Conservation (phyloP, 2,797 vertebrate genomes). For the Lepidocolaptes lacrymiger region DNA sequence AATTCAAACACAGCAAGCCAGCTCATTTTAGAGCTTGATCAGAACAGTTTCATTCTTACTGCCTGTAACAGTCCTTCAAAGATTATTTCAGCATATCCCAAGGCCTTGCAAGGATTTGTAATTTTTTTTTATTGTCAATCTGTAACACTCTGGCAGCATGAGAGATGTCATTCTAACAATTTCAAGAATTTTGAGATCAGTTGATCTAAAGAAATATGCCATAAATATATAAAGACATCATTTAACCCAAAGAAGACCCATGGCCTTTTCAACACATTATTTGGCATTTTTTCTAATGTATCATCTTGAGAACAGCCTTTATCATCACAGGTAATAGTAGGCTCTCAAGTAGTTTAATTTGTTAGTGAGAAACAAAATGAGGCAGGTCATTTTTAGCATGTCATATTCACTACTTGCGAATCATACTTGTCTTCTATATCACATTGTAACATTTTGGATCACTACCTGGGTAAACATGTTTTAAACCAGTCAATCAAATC, state of each 20-base stretch:
- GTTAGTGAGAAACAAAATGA: background rate
- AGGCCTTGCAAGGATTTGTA: background rate
- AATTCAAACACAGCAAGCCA: background rate
- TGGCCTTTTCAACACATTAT: background rate
- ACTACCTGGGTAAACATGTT: background rate
- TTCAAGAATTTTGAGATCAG: background rate
- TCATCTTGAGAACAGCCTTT: fast-evolving
- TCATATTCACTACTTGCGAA: background rate
- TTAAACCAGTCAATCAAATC: background rate
- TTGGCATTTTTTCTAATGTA: background rate
- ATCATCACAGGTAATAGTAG: background rate
- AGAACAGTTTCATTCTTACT: background rate
- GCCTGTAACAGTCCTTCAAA: background rate
- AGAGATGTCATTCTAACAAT: background rate
- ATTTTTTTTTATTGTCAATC: background rate
- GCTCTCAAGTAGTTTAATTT: background rate
- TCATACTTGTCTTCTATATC: background rate
- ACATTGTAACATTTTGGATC: background rate
- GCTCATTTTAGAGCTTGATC: background rate
- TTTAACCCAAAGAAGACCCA: background rate
- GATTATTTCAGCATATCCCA: background rate
- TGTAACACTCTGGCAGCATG: background rate
- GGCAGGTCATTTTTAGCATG: background rate
- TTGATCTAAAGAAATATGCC: background rate
- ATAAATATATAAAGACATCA: background rate